Evolutionary conservation across 2,113 vertebrate genomes (phyloP).

Genomic region (Elanus axillaris): DNA sequence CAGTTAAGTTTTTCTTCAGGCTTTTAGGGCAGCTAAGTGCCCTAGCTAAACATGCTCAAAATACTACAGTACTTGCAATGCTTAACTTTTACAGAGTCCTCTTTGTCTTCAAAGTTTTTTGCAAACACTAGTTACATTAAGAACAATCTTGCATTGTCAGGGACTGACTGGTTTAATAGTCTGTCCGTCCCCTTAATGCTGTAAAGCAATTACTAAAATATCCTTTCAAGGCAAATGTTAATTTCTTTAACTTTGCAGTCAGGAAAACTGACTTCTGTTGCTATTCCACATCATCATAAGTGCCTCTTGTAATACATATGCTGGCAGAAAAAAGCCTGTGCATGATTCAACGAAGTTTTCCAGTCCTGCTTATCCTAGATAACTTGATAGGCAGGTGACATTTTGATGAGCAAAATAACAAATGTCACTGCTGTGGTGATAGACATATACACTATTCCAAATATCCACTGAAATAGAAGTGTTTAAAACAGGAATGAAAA

Average conservation of each 20-base stretch:
- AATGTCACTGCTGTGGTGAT: constrained; percentile 33
- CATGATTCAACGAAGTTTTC: not conserved
- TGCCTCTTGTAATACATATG: not conserved
- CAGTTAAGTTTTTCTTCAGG: not conserved
- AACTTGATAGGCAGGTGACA: constrained; percentile 44
- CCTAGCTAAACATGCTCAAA: not conserved
- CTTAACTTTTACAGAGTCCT: not conserved
- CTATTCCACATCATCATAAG: not conserved
- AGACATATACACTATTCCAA: constrained; percentile 26
- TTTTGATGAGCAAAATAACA: constrained; percentile 39
- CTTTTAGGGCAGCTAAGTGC: not conserved
- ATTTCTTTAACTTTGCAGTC: not conserved
- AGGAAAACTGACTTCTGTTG: not conserved
- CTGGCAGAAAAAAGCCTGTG: constrained; percentile 5
- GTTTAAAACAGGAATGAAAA: not conserved
- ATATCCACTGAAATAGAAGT: constrained; percentile 10
- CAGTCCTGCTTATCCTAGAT: not conserved
- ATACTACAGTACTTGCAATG: not conserved
- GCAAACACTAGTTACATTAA: not conserved
- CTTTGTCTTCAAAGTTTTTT: not conserved
- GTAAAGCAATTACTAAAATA: not conserved
- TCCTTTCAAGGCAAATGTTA: not conserved
- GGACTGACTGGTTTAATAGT: not conserved
- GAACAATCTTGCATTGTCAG: not conserved
- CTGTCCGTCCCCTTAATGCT: not conserved